Conservation (phyloP, 2,113 vertebrate genomes). For the Myanophis thanlyinensis region DNA sequence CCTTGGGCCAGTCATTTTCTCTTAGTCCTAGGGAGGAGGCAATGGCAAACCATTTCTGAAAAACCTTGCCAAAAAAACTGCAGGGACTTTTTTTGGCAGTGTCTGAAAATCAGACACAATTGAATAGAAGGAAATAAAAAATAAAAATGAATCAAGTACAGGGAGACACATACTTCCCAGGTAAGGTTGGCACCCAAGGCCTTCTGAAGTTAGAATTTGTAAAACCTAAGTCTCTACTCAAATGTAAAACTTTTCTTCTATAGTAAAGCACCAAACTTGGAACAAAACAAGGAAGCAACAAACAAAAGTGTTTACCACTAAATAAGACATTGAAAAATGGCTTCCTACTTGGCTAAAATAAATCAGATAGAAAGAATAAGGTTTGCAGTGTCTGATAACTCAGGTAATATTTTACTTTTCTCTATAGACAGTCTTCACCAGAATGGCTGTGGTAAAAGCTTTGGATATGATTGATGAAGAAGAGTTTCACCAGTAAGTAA, state of each 20-base stretch:
- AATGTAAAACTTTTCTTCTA: background rate
- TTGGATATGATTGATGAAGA: constrained; percentile 90
- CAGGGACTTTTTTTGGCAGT: background rate
- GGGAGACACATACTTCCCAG: background rate
- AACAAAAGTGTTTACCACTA: background rate
- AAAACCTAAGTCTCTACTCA: background rate
- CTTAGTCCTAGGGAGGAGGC: background rate
- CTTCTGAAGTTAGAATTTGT: background rate
- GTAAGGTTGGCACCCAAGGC: background rate
- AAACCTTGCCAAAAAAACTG: background rate
- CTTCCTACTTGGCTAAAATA: background rate
- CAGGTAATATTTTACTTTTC: constrained; percentile 57
- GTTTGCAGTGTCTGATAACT: background rate
- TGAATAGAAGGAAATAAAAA: background rate
- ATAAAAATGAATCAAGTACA: background rate
- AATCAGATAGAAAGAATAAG: background rate
- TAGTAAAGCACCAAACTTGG: background rate
- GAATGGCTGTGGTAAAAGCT: constrained; percentile 97
- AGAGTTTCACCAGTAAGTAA: constrained; percentile 82
- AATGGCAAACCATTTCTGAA: background rate
- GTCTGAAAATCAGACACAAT: background rate
- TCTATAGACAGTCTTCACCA: constrained; percentile 90
- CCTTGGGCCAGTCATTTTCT: background rate
- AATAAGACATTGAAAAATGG: background rate
- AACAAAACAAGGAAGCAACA: background rate